phyloP scores from a whole-genome alignment of 2,797 vertebrate species.

The Coracias cyanogaster region DNA sequence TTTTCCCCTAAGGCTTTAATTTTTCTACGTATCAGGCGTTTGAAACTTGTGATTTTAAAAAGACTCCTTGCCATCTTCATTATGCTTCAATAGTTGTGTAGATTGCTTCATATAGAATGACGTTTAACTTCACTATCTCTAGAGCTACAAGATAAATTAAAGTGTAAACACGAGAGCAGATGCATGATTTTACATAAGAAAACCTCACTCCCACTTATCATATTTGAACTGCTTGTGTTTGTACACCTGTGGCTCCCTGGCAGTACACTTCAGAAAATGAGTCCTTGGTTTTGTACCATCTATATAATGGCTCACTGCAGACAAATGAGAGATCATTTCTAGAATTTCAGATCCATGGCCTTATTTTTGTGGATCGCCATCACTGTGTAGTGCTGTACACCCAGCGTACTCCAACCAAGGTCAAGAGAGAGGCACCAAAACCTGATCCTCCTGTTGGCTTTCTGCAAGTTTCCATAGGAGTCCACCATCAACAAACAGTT shows the following conservation, averaged over 20 bases:
- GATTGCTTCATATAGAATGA: neutral
- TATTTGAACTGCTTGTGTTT: conserved; percentile 43
- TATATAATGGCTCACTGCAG: neutral
- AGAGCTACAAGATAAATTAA: conserved; percentile 30
- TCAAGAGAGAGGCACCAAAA: neutral
- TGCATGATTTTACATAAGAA: conserved; percentile 29
- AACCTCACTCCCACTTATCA: neutral
- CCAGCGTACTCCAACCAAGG: neutral
- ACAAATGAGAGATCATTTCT: neutral
- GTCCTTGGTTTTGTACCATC: neutral
- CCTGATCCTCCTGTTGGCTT: neutral
- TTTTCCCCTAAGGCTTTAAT: neutral
- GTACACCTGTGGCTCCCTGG: conserved; percentile 31
- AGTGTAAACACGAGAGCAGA: conserved; percentile 33
- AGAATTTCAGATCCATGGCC: neutral
- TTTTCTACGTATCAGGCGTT: neutral
- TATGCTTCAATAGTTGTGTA: neutral
- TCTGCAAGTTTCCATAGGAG: neutral
- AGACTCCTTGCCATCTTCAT: neutral
- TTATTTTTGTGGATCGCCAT: neutral
- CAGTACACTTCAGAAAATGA: neutral
- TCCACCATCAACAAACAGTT: neutral
- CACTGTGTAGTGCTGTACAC: neutral
- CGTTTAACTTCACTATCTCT: conserved; percentile 22
- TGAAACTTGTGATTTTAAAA: neutral